These are phyloP conservation scores for Myotis pilosus DNA, from an alignment of 2,797 vertebrate genomes.

Conservation along the genomic window DNA sequence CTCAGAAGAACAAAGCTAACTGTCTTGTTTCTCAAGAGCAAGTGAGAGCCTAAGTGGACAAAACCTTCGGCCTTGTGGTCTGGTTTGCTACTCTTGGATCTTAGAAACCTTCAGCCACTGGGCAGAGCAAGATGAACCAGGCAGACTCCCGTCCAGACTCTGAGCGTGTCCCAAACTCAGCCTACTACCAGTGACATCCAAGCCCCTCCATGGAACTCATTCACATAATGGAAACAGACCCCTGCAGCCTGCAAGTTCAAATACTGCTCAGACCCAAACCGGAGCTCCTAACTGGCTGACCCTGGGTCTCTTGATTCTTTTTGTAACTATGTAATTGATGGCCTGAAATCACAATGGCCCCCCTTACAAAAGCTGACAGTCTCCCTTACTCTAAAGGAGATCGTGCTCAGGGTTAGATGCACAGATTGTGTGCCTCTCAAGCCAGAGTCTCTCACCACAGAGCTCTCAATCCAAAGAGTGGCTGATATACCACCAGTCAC, in stretches of 20 bases:
- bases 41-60: neutral
- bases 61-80: neutral
- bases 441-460: neutral
- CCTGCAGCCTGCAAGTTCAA: constrained; percentile 17
- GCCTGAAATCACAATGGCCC: neutral
- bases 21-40: constrained; percentile 1
- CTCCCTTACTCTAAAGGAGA: neutral
- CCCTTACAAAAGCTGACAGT: neutral
- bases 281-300: neutral
- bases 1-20: neutral
- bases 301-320: neutral
- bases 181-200: neutral
- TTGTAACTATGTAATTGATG: neutral
- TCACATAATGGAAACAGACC: constrained; percentile 42
- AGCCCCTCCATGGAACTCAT: neutral
- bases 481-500: neutral
- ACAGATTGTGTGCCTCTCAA: neutral
- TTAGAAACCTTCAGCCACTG: neutral
- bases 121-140: neutral
- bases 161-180: neutral
- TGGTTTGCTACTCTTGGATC: neutral
- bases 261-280: constrained; percentile 21
- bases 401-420: neutral
- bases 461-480: neutral
- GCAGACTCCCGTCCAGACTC: neutral